Evolutionary conservation across 2,113 vertebrate species (phyloP).

Genomic region (Rhea pennata): DNA sequence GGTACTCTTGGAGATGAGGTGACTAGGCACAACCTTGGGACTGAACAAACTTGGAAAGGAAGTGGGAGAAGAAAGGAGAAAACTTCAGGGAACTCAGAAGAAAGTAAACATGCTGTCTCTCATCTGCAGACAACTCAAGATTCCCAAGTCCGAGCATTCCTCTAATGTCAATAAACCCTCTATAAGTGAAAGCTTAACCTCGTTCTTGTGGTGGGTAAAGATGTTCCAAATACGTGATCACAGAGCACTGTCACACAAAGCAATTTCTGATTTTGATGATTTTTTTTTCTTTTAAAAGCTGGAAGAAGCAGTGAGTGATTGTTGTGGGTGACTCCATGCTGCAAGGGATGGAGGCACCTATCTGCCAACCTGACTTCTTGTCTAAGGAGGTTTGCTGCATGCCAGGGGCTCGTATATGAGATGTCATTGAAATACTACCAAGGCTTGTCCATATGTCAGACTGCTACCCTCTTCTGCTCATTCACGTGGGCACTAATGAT

Average conservation of each 20-base stretch:
- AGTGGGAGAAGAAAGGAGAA: neutral
- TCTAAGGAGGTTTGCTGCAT: too few species aligned
- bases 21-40: neutral
- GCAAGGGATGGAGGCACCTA: too few species aligned
- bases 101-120: neutral
- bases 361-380: too few species aligned
- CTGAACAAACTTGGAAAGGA: neutral
- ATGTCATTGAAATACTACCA: too few species aligned
- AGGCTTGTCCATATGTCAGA: too few species aligned
- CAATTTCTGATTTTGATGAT: neutral
- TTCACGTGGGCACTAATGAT: too few species aligned
- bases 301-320: too few species aligned
- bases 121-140: neutral
- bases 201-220: neutral
- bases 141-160: neutral
- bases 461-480: too few species aligned
- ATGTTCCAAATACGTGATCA: neutral
- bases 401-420: too few species aligned
- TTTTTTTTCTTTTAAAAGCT: neutral
- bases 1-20: neutral
- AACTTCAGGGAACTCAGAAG: neutral
- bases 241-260: rapidly evolving
- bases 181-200: neutral
- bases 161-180: neutral
- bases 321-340: too few species aligned